A percentile compares a stretch with the other conserved stretches of the same genome.
These are phyloP conservation scores for Napeogenes sylphis DNA, from an alignment of 2,888 invertebrate species.

Conservation along the genomic window DNA sequence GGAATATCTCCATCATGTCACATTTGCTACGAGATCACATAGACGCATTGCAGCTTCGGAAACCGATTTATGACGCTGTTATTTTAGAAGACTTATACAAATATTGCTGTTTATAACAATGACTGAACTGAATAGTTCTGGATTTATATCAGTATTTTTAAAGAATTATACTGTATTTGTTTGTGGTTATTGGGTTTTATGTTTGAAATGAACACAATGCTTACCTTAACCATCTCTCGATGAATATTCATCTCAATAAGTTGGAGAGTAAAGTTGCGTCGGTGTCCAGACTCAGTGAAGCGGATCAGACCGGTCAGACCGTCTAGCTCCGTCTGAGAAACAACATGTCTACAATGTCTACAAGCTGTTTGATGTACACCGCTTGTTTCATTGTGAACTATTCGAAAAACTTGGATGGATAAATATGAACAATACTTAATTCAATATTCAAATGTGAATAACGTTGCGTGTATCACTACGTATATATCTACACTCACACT, in stretches of 20 bases:
- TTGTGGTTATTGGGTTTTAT: too few relatives aligned
- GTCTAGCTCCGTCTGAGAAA: constrained; percentile 89
- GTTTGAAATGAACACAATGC: constrained; percentile 17
- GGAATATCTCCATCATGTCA: constrained; percentile 4
- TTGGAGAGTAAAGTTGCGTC: constrained; percentile 91
- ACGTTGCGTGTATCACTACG: too few relatives aligned
- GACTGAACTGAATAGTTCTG: too few relatives aligned
- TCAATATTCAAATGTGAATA: too few relatives aligned
- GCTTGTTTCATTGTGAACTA: constrained; percentile 1
- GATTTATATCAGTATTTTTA: too few relatives aligned
- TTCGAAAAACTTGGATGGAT: neutral
- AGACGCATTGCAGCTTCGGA: neutral
- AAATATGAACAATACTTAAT: neutral
- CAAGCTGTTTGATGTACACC: constrained; percentile 37
- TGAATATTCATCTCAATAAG: constrained; percentile 94
- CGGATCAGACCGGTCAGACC: constrained; percentile 92
- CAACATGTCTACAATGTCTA: constrained; percentile 37
- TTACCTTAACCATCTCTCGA: constrained; percentile 90
- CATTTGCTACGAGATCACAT: constrained; percentile 10
- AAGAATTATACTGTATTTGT: too few relatives aligned
- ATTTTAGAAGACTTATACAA: neutral
- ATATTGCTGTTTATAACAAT: too few relatives aligned
- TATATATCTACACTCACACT: too few relatives aligned
- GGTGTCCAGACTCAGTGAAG: constrained; percentile 89
- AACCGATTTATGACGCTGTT: too few relatives aligned